phyloP scores from a whole-genome alignment of 2,113 vertebrate genomes.

The Pterocles burchelli region DNA sequence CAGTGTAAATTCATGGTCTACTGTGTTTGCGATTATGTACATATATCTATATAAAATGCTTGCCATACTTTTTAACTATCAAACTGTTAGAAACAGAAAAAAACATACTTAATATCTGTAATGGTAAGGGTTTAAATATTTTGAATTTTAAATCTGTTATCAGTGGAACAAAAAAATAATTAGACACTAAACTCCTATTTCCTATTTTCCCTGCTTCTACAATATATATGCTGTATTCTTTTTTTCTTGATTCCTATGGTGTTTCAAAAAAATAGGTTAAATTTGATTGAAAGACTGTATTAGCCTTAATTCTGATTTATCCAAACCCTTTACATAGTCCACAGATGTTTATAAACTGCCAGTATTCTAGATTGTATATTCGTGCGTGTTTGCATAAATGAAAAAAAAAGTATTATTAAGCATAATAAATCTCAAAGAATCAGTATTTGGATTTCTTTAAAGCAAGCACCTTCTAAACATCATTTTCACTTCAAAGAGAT shows the following conservation, averaged over 20 bases:
- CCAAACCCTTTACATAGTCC: neutral
- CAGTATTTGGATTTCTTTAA: neutral
- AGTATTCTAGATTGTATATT: neutral
- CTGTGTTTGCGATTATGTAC: neutral
- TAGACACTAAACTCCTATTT: neutral
- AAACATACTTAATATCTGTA: neutral
- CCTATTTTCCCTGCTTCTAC: neutral
- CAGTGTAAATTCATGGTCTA: neutral
- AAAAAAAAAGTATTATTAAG: neutral
- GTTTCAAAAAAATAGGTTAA: neutral
- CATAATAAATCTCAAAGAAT: neutral
- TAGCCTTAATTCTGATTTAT: neutral
- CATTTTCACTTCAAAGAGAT: neutral
- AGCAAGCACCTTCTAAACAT: neutral
- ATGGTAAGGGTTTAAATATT: neutral
- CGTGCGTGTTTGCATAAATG: neutral
- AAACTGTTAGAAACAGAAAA: neutral
- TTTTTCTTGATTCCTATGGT: rapidly evolving
- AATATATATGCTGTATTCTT: neutral
- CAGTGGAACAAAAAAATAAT: neutral
- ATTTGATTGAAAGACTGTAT: neutral
- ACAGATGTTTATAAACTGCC: neutral
- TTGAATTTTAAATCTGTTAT: neutral
- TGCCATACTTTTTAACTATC: neutral
- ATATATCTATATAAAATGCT: neutral